Conservation (phyloP, 1,140 invertebrate species). For the Palaemon carinicauda region DNA sequence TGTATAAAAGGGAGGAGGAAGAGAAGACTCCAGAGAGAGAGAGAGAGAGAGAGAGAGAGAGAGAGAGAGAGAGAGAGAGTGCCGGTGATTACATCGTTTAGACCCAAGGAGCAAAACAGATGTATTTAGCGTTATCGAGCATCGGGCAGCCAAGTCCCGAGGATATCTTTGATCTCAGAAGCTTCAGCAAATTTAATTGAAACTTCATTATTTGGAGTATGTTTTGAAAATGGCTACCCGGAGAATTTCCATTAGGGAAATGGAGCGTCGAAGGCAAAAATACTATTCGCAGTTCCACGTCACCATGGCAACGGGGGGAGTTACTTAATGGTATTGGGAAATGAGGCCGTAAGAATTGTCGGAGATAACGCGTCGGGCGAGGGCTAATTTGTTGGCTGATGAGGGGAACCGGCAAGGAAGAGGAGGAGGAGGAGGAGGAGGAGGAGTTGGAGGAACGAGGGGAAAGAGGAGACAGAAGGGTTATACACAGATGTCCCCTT, state of each 20-base stretch:
- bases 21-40: too few relatives aligned
- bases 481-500: too few relatives aligned
- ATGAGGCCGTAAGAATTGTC: constrained; percentile 14
- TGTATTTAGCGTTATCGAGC: not conserved
- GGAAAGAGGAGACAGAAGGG: too few relatives aligned
- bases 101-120: too few relatives aligned
- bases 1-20: too few relatives aligned
- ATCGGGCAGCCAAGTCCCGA: constrained; percentile 12
- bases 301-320: not conserved
- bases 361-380: not conserved
- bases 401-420: too few relatives aligned
- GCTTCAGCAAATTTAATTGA: constrained; percentile 39
- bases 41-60: too few relatives aligned
- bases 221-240: constrained; percentile 7
- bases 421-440: too few relatives aligned
- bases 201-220: constrained; percentile 38
- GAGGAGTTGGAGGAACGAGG: too few relatives aligned
- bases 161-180: constrained; percentile 34
- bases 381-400: not conserved
- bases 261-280: constrained; percentile 8
- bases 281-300: constrained; percentile 12
- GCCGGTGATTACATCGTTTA: too few relatives aligned
- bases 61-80: too few relatives aligned
- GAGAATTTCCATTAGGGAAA: constrained; percentile 29
- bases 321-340: constrained; percentile 11